Percentiles rank a stretch among this genome's conserved stretches.
Evolutionary conservation across 1,140 invertebrate genomes (phyloP).

Genomic region (Planococcus citri): DNA sequence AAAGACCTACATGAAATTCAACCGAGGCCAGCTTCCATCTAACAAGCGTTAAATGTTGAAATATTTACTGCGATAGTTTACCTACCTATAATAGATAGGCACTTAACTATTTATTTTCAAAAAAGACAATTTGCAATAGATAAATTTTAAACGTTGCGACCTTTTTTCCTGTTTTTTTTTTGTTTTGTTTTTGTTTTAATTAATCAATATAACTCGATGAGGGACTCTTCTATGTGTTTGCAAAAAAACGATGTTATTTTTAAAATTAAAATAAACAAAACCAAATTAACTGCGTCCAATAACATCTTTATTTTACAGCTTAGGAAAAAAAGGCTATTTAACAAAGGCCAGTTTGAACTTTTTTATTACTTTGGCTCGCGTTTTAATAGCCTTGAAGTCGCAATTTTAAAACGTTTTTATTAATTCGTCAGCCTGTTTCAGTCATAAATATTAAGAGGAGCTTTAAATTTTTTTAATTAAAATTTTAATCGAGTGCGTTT

Average conservation of each 20-base stretch:
- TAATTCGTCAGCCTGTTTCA: neutral
- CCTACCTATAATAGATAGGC: too few relatives aligned
- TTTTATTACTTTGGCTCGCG: neutral
- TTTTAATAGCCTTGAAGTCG: neutral
- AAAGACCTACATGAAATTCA: too few relatives aligned
- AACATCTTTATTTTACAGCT: slow-evolving; percentile 4
- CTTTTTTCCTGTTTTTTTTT: too few relatives aligned
- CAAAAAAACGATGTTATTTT: neutral
- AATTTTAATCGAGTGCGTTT: neutral
- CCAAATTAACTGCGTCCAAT: neutral
- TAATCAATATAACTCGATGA: neutral
- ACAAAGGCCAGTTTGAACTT: neutral
- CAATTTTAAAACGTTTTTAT: neutral
- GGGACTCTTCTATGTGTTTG: neutral
- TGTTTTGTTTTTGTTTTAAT: too few relatives aligned
- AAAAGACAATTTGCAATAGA: too few relatives aligned
- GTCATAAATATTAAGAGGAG: neutral
- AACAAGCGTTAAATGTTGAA: too few relatives aligned
- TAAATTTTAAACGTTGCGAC: too few relatives aligned
- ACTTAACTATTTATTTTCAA: too few relatives aligned
- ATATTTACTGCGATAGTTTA: too few relatives aligned
- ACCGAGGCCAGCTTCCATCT: too few relatives aligned
- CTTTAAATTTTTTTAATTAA: neutral
- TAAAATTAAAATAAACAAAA: neutral
- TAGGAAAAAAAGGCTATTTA: neutral